Base-by-base conservation (phyloP, 2,113 vertebrate genomes). In the Gulo gulo region DNA sequence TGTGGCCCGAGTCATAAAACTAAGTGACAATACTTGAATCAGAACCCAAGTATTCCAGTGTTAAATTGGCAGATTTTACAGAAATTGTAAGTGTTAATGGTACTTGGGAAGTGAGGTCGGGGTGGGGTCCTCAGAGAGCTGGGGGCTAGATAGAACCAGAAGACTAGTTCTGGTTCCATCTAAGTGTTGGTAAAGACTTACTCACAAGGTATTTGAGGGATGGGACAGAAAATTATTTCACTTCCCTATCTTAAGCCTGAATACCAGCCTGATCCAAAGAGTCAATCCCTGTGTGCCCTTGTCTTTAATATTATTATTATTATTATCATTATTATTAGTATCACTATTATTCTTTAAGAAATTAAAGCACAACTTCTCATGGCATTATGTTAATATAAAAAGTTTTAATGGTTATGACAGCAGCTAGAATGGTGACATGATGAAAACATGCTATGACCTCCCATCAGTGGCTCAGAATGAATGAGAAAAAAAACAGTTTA, bases 21-120 rank as follows among this genome's bases (percentile, higher is more conserved):
- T 13, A 34, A 65, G 29, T 4, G 34, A 82, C 29, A 82, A 36
- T 79, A 36, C 61, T 65, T 42, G 26, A 83, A 34, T 45, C 14
- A 36, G 73, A 92, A 15, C 21, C 42, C 10, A 42, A 23, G 16
- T n/a, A 47, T 73, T 47, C 47, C 14, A 45, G 29, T 3, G 18
- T 24, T 63, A 34, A 36, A 7, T 57, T 59, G 3, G 2, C 13
- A 39, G 63, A 2, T 23, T 42, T 65, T 52, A 16, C 7, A 45
- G 7, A 42, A 71, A 4, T 39, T 9, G 26, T 14, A n/a, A 45
- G 23, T 1, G 9, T 10, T 18, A 23, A 18, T 20, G 29, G n/a
- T 88, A n/a, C 74, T 47, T 7, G 76, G 16, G 57, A 9, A 3
- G 12, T 1, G 0, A 10, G 1, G 4, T 14, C 16, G 0, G 24